Evolutionary conservation across 2,113 vertebrate species (phyloP).

Genomic region (Colinus virginianus): DNA sequence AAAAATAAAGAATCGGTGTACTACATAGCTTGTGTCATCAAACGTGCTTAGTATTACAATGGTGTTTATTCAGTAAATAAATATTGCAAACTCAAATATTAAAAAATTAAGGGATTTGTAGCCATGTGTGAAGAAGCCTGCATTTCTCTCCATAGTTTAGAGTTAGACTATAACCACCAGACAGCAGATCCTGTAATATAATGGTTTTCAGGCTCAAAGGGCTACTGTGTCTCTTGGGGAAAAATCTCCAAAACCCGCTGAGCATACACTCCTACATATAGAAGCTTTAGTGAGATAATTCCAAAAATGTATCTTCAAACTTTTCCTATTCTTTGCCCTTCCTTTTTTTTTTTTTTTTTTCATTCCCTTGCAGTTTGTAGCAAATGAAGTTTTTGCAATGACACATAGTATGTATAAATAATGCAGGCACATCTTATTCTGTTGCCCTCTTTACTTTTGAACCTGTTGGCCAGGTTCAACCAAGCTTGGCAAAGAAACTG

Average conservation of each 20-base stretch:
- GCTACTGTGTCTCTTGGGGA: background rate
- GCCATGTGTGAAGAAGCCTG: background rate
- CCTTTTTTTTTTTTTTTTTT: background rate
- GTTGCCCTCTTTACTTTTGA: background rate
- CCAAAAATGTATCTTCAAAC: background rate
- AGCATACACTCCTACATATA: background rate
- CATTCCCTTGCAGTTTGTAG: background rate
- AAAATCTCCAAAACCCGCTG: background rate
- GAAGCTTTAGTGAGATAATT: background rate
- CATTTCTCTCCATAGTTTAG: background rate
- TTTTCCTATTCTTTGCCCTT: background rate
- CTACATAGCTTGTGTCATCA: background rate
- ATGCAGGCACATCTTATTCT: background rate
- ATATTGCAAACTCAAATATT: background rate
- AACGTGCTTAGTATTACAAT: background rate
- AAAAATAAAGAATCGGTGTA: background rate
- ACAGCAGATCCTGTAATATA: background rate
- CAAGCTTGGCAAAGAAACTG: background rate
- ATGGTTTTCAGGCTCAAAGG: background rate
- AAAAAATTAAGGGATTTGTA: background rate
- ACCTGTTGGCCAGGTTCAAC: background rate
- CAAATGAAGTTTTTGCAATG: background rate
- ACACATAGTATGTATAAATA: background rate
- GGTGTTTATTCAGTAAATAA: background rate
- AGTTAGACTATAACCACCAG: background rate